Percentiles rank a stretch among this genome's conserved stretches.
Conservation (phyloP, 2,797 vertebrate genomes). For the Anableps anableps region DNA sequence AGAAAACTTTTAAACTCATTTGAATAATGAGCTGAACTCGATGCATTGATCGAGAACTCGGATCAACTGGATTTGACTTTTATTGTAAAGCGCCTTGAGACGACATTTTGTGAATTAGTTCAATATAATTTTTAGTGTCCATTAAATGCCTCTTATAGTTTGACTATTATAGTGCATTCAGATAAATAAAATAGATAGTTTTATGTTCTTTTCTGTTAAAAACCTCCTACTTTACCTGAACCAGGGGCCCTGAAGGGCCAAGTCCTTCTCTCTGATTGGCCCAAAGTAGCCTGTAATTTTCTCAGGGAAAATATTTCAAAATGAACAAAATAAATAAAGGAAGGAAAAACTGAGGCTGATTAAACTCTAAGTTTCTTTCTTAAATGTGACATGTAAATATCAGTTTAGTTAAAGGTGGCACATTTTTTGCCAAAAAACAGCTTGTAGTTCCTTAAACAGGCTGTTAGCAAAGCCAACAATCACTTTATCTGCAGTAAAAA, state of each 20-base stretch:
- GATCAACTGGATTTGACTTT: no score
- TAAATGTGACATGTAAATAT: background rate
- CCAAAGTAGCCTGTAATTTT: background rate
- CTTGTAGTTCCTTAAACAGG: background rate
- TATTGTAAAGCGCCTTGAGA: no score
- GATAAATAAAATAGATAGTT: background rate
- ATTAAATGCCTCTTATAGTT: background rate
- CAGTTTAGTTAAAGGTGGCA: no score
- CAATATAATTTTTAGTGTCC: background rate
- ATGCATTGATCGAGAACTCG: no score
- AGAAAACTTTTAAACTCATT: no score
- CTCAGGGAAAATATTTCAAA: background rate
- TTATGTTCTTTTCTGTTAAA: background rate
- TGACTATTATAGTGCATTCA: background rate
- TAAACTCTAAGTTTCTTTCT: background rate
- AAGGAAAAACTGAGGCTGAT: background rate
- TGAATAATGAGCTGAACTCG: no score
- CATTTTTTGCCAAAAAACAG: background rate
- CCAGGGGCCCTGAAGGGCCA: background rate
- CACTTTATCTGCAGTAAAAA: background rate
- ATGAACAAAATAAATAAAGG: background rate
- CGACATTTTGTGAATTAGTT: no score
- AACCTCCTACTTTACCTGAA: background rate
- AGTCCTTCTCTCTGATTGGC: background rate
- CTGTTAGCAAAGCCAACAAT: background rate